Evolutionary conservation across 2,888 invertebrate species (phyloP).

Genomic region (Mylabris sibirica): DNA sequence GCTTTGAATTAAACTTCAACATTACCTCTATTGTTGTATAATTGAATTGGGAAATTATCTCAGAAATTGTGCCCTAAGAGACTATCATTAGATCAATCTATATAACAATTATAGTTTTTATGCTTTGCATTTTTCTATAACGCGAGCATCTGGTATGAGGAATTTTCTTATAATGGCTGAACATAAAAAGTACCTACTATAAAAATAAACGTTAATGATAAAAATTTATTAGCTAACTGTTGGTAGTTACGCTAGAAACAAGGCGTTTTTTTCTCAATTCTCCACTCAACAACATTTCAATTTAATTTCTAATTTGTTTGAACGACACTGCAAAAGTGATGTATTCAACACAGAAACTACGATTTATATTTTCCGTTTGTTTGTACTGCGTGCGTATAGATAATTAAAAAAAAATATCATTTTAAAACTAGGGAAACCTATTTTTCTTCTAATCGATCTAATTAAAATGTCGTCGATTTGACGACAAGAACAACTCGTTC

Average conservation of each 20-base stretch:
- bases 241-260: neutral
- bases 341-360: neutral
- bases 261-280: neutral
- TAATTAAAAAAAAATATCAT: neutral
- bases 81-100: neutral
- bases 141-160: neutral
- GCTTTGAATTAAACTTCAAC: neutral
- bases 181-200: neutral
- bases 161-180: neutral
- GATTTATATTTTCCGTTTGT: neutral
- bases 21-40: neutral
- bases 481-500: conserved; percentile 11
- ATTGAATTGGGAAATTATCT: neutral
- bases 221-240: conserved; percentile 3
- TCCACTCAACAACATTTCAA: neutral
- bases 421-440: neutral
- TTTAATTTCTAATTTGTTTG: conserved; percentile 8
- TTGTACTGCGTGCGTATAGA: neutral
- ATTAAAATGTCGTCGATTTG: neutral
- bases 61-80: too few species aligned
- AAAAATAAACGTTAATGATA: neutral
- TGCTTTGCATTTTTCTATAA: conserved; percentile 4
- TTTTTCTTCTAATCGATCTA: neutral
- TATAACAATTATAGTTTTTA: neutral
- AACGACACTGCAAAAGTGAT: neutral